Evolutionary conservation across 2,797 vertebrate genomes (phyloP).

Genomic region (Leptatherina wallacei): DNA sequence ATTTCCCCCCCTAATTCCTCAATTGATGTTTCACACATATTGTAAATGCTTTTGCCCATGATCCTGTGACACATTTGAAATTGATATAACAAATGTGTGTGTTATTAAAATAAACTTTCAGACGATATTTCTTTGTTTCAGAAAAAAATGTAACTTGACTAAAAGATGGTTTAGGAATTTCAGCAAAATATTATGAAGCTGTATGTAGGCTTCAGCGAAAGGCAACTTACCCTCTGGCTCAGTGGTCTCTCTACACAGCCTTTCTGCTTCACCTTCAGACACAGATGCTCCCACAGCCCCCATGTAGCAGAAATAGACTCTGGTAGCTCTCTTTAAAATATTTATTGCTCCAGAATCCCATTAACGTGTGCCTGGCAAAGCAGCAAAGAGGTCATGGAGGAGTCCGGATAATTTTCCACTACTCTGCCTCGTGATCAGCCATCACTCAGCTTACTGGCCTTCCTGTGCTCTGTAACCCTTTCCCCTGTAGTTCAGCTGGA

Average conservation of each 20-base stretch:
- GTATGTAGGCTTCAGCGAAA: conserved; percentile 10
- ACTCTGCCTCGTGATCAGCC: conserved; percentile 40
- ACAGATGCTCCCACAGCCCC: neutral
- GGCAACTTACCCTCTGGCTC: neutral
- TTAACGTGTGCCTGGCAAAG: conserved; percentile 37
- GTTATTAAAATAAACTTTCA: too few species aligned
- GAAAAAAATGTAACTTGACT: neutral
- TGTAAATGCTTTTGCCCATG: too few species aligned
- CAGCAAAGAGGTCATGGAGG: conserved; percentile 33
- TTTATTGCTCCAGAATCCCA: conserved; percentile 59
- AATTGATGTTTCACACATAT: too few species aligned
- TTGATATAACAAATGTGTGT: too few species aligned
- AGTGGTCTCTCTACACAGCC: neutral
- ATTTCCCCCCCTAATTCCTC: too few species aligned
- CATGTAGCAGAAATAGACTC: conserved; percentile 20
- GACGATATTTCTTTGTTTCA: too few species aligned
- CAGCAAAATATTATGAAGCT: neutral
- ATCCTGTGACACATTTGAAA: too few species aligned
- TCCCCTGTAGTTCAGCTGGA: neutral
- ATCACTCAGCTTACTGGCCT: conserved; percentile 45
- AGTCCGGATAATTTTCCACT: conserved; percentile 64
- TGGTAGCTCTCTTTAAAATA: conserved; percentile 27
- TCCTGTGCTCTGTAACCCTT: conserved; percentile 26
- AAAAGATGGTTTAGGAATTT: conserved; percentile 4
- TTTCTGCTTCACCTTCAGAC: neutral